Evolutionary conservation across 2,797 vertebrate genomes (phyloP), one percentile per base, ranked within the genome.

Genomic region (Triplophysa yarkandensis): DNA sequence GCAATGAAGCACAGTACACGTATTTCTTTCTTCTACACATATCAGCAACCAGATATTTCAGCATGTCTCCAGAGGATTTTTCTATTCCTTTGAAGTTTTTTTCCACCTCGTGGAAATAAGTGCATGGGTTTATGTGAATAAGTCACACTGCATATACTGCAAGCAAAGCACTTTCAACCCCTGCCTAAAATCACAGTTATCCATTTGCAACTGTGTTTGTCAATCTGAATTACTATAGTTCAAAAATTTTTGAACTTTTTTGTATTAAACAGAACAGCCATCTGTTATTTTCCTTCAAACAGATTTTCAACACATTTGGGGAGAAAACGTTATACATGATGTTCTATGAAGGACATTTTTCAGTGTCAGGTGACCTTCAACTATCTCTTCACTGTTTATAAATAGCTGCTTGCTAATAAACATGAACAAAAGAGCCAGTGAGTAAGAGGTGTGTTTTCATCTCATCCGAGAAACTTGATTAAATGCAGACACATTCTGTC

Each of bases 71-170:
- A 23, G 76, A 81, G 82, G 55, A 75, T 54, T 75, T 34, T n/a
- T 72, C 67, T 75, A 73, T 76, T 72, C 72, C 75, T 86, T 86
- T 84, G 80, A 83, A 76, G 78, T 73, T 79, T 74, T 28, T 55
- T 30, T 57, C n/a, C 28, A n/a, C 27, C 65, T 60, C 60, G 54
- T 30, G 41, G 25, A 60, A 77, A 72, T 60, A 34, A 65, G 77
- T 76, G 73, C 36, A 9, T 60, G 28, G 36, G 36, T 48, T 52
- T 10, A 58, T 58, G 41, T 73, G 55, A 48, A 83, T 80, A 78
- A 81, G 70, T 80, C 75, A 71, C 21, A 17, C 10, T 25, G 11
- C 34, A 63, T 27, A 63, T 63, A 6, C 27, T 68, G 68, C 65
- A 52, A 62, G 34, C 4, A 68, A 19, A 62, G 6, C 1, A 0